Evolutionary conservation across 2,797 vertebrate genomes (phyloP).

Genomic region (Benthosema pterotum): DNA sequence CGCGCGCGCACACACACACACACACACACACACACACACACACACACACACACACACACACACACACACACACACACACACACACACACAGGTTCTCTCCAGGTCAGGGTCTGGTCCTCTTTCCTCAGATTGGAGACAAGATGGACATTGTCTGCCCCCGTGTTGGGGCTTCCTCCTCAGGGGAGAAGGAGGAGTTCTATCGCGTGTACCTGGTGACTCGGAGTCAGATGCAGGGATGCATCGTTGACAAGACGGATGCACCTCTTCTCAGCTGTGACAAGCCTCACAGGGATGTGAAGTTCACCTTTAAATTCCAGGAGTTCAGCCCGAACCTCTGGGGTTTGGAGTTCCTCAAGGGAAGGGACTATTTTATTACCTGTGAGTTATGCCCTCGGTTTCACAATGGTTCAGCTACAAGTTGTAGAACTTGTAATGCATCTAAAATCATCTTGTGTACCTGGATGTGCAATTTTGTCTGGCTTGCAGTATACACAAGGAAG

Average conservation of each 20-base stretch:
- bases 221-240: conserved; percentile 92
- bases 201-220: conserved; percentile 95
- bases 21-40: background rate
- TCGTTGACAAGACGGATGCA: conserved; percentile 88
- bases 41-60: conserved; percentile 12
- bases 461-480: no score
- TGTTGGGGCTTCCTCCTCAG: conserved; percentile 77
- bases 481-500: conserved; percentile 39
- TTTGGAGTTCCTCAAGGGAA: conserved; percentile 95
- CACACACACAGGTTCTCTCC: conserved; percentile 82
- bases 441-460: no score
- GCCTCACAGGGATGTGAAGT: conserved; percentile 96
- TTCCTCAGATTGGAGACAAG: conserved; percentile 98
- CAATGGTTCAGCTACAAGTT: background rate
- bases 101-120: conserved; percentile 92
- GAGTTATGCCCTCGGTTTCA: conserved; percentile 69
- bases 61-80: background rate
- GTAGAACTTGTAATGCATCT: no score
- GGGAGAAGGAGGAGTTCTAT: conserved; percentile 90
- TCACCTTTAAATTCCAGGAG: conserved; percentile 99
- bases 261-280: conserved; percentile 96
- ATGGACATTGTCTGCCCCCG: conserved; percentile 98
- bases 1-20: conserved; percentile 48
- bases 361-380: conserved; percentile 98
- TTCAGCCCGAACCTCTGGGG: conserved; percentile 99